Evolutionary conservation across 2,888 invertebrate genomes (phyloP).

Genomic region (Sinelater perroti): DNA sequence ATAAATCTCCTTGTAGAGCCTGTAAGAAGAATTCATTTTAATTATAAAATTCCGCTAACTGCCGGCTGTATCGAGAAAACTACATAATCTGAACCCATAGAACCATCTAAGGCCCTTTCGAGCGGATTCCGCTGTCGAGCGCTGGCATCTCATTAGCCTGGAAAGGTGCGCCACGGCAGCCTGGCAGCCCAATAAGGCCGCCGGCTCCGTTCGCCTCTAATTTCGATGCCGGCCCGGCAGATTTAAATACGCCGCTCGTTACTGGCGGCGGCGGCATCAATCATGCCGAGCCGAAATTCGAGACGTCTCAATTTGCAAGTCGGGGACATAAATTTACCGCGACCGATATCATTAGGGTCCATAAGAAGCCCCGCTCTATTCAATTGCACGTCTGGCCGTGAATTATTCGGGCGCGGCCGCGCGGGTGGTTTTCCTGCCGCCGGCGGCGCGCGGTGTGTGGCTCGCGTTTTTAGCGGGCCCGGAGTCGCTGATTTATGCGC

Average conservation of each 20-base stretch:
- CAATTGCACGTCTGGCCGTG: not conserved
- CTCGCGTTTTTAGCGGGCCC: not conserved
- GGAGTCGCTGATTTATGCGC: not conserved
- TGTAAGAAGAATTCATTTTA: too few relatives aligned
- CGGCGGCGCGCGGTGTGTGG: slow-evolving; percentile 10
- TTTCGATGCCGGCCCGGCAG: not conserved
- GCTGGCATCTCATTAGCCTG: too few relatives aligned
- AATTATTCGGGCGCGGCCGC: slow-evolving; percentile 2
- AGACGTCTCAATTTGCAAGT: slow-evolving; percentile 22
- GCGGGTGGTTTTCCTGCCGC: slow-evolving; percentile 10
- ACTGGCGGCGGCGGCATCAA: slow-evolving; percentile 3
- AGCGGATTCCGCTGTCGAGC: too few relatives aligned
- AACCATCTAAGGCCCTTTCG: too few relatives aligned
- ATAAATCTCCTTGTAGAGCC: too few relatives aligned
- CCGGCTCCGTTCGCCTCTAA: not conserved
- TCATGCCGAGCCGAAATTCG: slow-evolving; percentile 7
- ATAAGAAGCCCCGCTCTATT: not conserved
- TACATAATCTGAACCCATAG: too few relatives aligned
- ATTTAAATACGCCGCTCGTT: not conserved
- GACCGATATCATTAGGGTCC: slow-evolving; percentile 2
- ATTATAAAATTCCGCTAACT: too few relatives aligned
- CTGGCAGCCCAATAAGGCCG: too few relatives aligned
- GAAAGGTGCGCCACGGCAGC: too few relatives aligned
- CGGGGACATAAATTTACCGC: slow-evolving; percentile 12
- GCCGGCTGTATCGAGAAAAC: too few relatives aligned